Conservation (phyloP, 2,113 vertebrate genomes). For the Rhea americana region DNA sequence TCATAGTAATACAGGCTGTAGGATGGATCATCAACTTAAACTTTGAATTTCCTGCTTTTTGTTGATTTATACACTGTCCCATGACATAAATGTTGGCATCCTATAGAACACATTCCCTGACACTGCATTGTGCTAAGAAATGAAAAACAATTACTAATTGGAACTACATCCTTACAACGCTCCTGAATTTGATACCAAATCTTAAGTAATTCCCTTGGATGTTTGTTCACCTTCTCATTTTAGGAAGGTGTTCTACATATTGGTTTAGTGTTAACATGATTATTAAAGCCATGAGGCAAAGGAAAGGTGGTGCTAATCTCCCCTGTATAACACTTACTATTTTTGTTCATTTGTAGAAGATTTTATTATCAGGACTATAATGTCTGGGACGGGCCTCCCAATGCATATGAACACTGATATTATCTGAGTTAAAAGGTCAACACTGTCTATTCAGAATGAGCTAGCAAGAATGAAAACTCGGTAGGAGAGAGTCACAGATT, state of each 20-base stretch:
- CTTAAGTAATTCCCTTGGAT: neutral
- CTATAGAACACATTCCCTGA: neutral
- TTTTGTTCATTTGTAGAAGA: slow-evolving; percentile 29
- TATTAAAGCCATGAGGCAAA: slow-evolving; percentile 23
- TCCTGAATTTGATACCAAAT: neutral
- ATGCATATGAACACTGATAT: fast-evolving
- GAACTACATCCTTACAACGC: neutral
- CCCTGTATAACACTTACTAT: slow-evolving; percentile 2
- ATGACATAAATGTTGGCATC: neutral
- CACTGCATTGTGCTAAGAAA: neutral
- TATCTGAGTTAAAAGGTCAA: slow-evolving; percentile 3
- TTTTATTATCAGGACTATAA: neutral
- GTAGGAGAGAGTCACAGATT: neutral
- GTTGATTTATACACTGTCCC: neutral
- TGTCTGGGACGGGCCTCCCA: slow-evolving; percentile 21
- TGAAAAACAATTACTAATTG: neutral
- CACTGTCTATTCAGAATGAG: neutral
- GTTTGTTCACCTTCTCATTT: neutral
- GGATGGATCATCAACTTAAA: neutral
- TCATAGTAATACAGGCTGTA: neutral
- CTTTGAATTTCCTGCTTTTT: neutral
- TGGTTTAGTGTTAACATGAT: slow-evolving; percentile 36
- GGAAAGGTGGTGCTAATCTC: slow-evolving; percentile 38
- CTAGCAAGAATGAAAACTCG: neutral
- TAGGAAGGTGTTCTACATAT: slow-evolving; percentile 20